phyloP scores from a whole-genome alignment of 1,140 invertebrate genomes.

The Ooceraea biroi region DNA sequence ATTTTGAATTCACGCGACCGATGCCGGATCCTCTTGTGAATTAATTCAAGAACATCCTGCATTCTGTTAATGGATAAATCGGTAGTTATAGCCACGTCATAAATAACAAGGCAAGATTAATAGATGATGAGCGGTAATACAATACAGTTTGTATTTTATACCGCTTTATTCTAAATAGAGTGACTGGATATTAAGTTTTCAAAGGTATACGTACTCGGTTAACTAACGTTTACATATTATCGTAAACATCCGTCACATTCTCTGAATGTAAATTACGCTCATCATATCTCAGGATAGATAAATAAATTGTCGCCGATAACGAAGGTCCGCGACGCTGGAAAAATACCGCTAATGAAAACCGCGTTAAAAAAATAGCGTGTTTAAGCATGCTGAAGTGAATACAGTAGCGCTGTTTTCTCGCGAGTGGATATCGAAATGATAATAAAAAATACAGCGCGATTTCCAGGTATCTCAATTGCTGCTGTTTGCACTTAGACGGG shows the following conservation, averaged over 20 bases:
- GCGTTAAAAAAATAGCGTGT: slow-evolving; percentile 58
- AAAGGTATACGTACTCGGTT: slow-evolving; percentile 9
- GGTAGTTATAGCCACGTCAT: slow-evolving; percentile 4
- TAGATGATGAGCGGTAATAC: slow-evolving; percentile 6
- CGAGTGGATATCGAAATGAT: slow-evolving; percentile 58
- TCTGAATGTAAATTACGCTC: slow-evolving; percentile 32
- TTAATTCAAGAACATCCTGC: neutral
- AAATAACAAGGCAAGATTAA: slow-evolving; percentile 2
- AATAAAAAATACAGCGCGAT: slow-evolving; percentile 46
- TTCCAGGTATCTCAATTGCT: slow-evolving; percentile 37
- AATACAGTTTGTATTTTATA: slow-evolving; percentile 27
- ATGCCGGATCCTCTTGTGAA: neutral
- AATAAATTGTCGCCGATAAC: slow-evolving; percentile 52
- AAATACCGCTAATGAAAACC: slow-evolving; percentile 59
- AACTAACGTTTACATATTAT: slow-evolving; percentile 41
- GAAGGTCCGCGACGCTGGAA: slow-evolving; percentile 38
- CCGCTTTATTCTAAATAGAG: neutral
- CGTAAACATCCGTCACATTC: neutral
- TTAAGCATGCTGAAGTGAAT: slow-evolving; percentile 60
- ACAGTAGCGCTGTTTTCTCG: slow-evolving; percentile 46
- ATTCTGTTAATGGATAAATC: slow-evolving; percentile 1
- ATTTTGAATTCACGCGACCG: slow-evolving; percentile 6
- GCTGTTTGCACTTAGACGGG: slow-evolving; percentile 50
- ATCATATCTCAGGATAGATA: slow-evolving; percentile 58
- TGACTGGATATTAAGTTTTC: neutral